Evolutionary conservation across 2,888 invertebrate genomes (phyloP).

Genomic region (Rugalucina vietnamica): DNA sequence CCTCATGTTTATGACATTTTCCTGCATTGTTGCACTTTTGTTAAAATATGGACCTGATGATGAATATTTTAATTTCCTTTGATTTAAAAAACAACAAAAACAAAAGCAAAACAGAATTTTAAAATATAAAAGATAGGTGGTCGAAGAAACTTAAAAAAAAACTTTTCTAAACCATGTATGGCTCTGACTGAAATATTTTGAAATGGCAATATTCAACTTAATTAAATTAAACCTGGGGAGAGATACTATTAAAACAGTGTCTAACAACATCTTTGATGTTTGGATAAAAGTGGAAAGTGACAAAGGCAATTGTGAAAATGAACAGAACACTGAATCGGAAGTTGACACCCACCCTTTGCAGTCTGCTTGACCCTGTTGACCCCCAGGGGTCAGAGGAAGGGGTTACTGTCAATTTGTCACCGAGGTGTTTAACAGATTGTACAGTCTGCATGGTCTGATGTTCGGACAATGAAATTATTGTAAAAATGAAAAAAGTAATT

Average conservation of each 20-base stretch:
- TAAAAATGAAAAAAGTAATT: neutral
- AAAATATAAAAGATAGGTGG: too few relatives aligned
- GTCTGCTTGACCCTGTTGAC: neutral
- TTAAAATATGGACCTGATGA: too few relatives aligned
- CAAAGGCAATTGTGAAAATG: neutral
- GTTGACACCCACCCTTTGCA: neutral
- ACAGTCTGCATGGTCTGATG: neutral
- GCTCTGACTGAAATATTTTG: too few relatives aligned
- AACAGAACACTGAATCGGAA: neutral
- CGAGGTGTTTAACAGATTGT: constrained; percentile 13
- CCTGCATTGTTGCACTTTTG: too few relatives aligned
- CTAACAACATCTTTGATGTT: neutral
- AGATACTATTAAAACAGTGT: neutral
- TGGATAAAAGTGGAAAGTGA: neutral
- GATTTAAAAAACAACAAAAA: too few relatives aligned
- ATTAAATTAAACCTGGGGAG: neutral
- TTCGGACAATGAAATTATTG: neutral
- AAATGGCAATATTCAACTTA: neutral
- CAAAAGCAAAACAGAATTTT: too few relatives aligned
- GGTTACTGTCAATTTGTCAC: neutral
- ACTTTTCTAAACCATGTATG: too few relatives aligned
- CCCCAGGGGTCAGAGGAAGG: neutral
- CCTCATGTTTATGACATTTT: too few relatives aligned
- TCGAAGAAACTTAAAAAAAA: too few relatives aligned
- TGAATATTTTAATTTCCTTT: too few relatives aligned